Conservation (phyloP, 2,888 invertebrate genomes). For the Aphidoletes aphidimyza region DNA sequence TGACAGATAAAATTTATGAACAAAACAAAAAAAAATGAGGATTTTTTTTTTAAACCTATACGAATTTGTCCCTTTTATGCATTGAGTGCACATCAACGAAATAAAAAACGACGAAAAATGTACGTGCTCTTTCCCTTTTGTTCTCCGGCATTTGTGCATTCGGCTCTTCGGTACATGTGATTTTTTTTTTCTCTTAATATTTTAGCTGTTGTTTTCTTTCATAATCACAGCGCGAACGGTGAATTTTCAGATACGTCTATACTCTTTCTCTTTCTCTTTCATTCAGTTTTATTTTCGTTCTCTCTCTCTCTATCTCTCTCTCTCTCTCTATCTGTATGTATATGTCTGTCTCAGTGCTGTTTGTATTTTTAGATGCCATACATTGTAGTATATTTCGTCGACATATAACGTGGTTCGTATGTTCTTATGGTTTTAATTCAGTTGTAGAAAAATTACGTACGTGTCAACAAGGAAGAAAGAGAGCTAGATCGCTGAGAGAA, state of each 20-base stretch:
- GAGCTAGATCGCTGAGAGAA: slow-evolving; percentile 7
- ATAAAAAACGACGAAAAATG: slow-evolving; percentile 47
- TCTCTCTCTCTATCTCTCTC: not conserved
- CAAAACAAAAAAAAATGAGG: not conserved
- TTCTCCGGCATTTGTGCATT: slow-evolving; percentile 25
- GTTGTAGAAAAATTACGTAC: slow-evolving; percentile 51
- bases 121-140: slow-evolving; percentile 51
- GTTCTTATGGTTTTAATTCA: slow-evolving; percentile 51
- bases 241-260: slow-evolving; percentile 47
- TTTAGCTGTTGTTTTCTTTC: slow-evolving; percentile 45
- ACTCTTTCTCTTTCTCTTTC: not conserved
- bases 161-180: slow-evolving; percentile 33
- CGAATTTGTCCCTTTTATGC: slow-evolving; percentile 46
- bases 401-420: slow-evolving; percentile 44
- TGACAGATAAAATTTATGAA: slow-evolving; percentile 51
- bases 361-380: slow-evolving; percentile 1
- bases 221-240: slow-evolving; percentile 36
- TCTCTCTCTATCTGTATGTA: not conserved
- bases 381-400: slow-evolving; percentile 46
- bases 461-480: slow-evolving; percentile 45
- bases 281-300: not conserved
- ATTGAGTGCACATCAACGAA: slow-evolving; percentile 51
- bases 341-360: not conserved
- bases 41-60: slow-evolving; percentile 2
- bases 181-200: slow-evolving; percentile 13